A percentile compares a stretch with the other conserved stretches of the same genome.
These are phyloP conservation scores for Acanthosoma haemorrhoidale DNA, from an alignment of 2,888 invertebrate species.

Conservation along the genomic window DNA sequence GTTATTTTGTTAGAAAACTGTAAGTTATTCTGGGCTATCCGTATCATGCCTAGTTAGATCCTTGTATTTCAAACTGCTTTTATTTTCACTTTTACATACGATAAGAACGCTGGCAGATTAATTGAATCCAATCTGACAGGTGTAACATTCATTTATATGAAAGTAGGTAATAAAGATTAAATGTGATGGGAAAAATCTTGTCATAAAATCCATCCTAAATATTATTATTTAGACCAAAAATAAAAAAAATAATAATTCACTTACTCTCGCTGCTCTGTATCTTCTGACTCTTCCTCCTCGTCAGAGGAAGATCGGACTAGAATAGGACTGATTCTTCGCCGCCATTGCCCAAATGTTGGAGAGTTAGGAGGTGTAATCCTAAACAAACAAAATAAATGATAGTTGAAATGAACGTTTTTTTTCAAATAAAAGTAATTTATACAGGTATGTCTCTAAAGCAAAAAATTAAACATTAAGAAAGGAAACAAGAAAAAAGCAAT, in stretches of 20 bases:
- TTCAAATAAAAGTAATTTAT: background rate
- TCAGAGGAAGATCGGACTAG: conserved; percentile 1
- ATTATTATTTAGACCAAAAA: background rate
- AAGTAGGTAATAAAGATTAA: too few species aligned
- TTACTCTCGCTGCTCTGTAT: conserved; percentile 3
- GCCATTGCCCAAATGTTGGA: conserved; percentile 17
- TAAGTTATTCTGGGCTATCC: too few species aligned
- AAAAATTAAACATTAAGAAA: background rate
- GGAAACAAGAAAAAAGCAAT: too few species aligned
- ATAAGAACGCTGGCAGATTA: too few species aligned
- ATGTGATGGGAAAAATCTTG: too few species aligned
- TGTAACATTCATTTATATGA: too few species aligned
- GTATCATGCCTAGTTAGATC: too few species aligned
- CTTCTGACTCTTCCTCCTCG: conserved; percentile 16
- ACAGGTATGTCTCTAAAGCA: background rate
- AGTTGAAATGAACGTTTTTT: background rate
- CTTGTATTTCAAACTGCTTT: too few species aligned
- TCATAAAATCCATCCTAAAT: too few species aligned
- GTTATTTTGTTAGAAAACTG: too few species aligned
- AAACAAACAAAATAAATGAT: background rate
- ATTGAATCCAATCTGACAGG: too few species aligned
- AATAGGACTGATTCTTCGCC: background rate
- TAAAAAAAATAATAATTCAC: background rate
- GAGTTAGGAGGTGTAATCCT: conserved; percentile 30
- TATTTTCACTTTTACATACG: too few species aligned